Conservation (phyloP, 2,797 vertebrate genomes). For the Eptatretus atami region DNA sequence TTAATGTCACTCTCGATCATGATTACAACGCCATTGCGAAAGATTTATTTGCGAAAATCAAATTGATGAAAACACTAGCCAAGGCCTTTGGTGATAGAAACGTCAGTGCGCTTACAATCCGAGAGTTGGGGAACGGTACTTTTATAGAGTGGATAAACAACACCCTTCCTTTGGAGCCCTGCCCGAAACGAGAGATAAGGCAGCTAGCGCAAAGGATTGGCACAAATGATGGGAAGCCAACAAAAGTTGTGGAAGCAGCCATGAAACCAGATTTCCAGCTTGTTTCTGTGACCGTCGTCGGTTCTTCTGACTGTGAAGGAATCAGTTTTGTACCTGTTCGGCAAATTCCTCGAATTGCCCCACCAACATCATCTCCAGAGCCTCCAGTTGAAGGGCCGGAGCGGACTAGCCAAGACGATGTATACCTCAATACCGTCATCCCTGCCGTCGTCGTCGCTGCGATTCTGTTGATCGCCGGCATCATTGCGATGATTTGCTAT, state of each 20-base stretch:
- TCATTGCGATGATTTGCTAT: slow-evolving; percentile 94
- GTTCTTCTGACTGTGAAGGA: slow-evolving; percentile 32
- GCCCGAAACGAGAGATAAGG: slow-evolving; percentile 46
- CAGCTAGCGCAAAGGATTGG: slow-evolving; percentile 34
- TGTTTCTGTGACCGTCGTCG: slow-evolving; percentile 25
- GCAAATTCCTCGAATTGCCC: slow-evolving; percentile 14
- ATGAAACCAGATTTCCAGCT: slow-evolving; percentile 59
- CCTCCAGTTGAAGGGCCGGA: slow-evolving; percentile 17
- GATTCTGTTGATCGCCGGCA: slow-evolving; percentile 57
- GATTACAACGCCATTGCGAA: slow-evolving; percentile 30
- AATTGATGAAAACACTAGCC: slow-evolving; percentile 56
- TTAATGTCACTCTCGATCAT: slow-evolving; percentile 37
- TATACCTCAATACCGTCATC: slow-evolving; percentile 84
- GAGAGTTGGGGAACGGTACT: slow-evolving; percentile 49
- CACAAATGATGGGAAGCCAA: slow-evolving; percentile 22
- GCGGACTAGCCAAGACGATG: slow-evolving; percentile 58
- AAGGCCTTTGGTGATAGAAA: slow-evolving; percentile 53
- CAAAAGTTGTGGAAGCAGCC: slow-evolving; percentile 17
- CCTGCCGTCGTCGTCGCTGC: slow-evolving; percentile 80
- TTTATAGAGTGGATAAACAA: slow-evolving; percentile 79
- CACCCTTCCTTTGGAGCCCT: slow-evolving; percentile 42
- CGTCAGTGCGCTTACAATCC: slow-evolving; percentile 49
- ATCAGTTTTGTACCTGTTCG: slow-evolving; percentile 34
- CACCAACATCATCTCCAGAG: neutral
- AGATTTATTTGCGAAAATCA: slow-evolving; percentile 60